Base-by-base conservation (phyloP, 2,113 vertebrate species). In the Caranx ignobilis region DNA sequence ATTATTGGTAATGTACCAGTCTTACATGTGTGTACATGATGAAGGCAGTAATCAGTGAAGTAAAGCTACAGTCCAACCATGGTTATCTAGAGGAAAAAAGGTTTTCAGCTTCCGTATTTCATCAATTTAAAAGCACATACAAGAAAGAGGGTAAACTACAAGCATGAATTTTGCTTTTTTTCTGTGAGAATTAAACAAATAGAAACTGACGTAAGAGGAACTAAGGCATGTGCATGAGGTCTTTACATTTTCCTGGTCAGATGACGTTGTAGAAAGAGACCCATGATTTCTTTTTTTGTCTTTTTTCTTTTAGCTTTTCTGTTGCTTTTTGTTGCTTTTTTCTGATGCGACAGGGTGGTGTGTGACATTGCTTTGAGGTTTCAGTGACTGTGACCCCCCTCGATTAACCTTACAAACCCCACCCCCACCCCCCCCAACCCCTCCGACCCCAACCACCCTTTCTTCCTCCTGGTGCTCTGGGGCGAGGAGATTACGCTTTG, bases 401-500 rank as follows among this genome's bases (percentile, higher is more conserved):
- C n/a, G n/a, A 59, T 63, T 19, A 71, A 85, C 75, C 63, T 45
- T 62, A 63, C 76, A 72, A 72, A 47, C n/a, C 81, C 80, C 13
- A 41, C 55, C 61, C 59, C 75, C 59, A n/a, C n/a, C 11, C 4
- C 70, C 45, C 11, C 4, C 70, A 39, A 26, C 59, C 77, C 73
- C 4, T 59, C 80, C 62, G 3, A n/a, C 52, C 71, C 45, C 47
- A 6, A 16, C 71, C 59, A 32, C 69, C 75, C 31, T 47, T 66
- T 26, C 26, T 43, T 56, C 54, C 7, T 57, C 32, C 69, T 11
- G 32, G n/a, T n/a, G 21, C 47, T 66, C 56, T 43, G 2, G 10
- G 47, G 34, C 6, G 3, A 41, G 61, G 60, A 52, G 48, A 95
- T 99, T 97, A 99, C 89, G 98, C 98, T 97, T 98, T 99, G 94